A percentile compares a stretch with the other conserved stretches of the same genome.
Evolutionary conservation across 2,888 invertebrate species (phyloP).

Genomic region (Tinea trinotella): DNA sequence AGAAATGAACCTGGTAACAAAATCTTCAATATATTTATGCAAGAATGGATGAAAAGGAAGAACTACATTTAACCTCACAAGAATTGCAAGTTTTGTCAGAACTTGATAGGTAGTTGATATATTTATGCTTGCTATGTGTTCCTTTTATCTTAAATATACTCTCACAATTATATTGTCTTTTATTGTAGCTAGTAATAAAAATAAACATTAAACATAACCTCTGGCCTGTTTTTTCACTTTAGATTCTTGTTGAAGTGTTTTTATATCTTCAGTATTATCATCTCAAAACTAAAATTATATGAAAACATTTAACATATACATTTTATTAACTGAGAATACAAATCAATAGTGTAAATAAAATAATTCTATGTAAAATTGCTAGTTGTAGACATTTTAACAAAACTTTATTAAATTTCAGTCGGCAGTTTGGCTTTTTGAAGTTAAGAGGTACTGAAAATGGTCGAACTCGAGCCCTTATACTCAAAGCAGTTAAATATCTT

Average conservation of each 20-base stretch:
- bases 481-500: conserved; percentile 88
- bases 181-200: neutral
- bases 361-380: too few species aligned
- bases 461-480: conserved; percentile 83
- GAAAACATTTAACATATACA: too few species aligned
- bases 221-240: too few species aligned
- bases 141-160: conserved; percentile 17
- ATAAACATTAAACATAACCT: conserved; percentile 6
- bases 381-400: too few species aligned
- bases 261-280: too few species aligned
- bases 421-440: conserved; percentile 92
- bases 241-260: too few species aligned
- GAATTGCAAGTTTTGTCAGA: conserved; percentile 89
- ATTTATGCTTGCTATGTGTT: conserved; percentile 19
- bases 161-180: neutral
- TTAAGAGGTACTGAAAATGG: conserved; percentile 85
- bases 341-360: too few species aligned
- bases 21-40: neutral
- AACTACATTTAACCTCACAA: conserved; percentile 82
- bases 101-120: conserved; percentile 81
- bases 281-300: too few species aligned
- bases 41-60: conserved; percentile 74
- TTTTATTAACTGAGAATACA: too few species aligned
- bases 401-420: conserved; percentile 73
- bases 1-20: neutral